Evolutionary conservation across 2,113 vertebrate genomes (phyloP), one percentile per base, ranked within the genome.

Genomic region (Lynx canadensis): DNA sequence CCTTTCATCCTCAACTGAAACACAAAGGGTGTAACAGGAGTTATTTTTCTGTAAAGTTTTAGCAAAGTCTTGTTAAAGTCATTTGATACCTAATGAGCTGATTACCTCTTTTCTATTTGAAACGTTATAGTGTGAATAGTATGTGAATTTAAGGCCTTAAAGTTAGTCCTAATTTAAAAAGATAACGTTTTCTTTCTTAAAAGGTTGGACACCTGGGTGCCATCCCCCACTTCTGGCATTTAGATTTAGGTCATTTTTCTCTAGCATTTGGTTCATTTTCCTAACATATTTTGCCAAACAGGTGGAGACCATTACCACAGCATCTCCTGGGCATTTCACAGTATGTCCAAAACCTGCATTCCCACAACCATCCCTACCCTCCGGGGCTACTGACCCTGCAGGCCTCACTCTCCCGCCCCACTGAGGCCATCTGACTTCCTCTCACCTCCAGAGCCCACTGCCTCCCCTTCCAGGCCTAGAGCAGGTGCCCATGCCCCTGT

Each of bases 111-210:
- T 98, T 69, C 21, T 6, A 91, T 97, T 97, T 96, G 97, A 98
- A 97, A 96, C 97, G 92, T 98, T 98, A 98, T 80, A 36, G 63
- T 98, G 93, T 97, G 94, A 98, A 94, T 97, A 97, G 97, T 98
- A 87, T 98, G 96, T 98, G 83, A 84, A 95, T 96, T 98, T 97
- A 94, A 98, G 98, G 98, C 98, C 98, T 98, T 98, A 98, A 97
- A 97, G 45, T 95, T 98, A 98, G 95, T 98, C 97, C 96, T 98
- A 96, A 99, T 98, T 94, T 69, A 69, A 98, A 97, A 98, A 98
- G 98, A 80, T 87, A 94, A 66, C 94, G 60, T 97, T 97, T 88
- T 97, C 81, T 85, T 94, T 97, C 89, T 93, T 68, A 95, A 52
- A 96, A 83, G 11, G 4, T 60, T 76, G 36, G 36, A 29, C 36